These are phyloP conservation scores for Drosophila acutilabella DNA, from an alignment of 2,888 invertebrate species.

Conservation along the genomic window DNA sequence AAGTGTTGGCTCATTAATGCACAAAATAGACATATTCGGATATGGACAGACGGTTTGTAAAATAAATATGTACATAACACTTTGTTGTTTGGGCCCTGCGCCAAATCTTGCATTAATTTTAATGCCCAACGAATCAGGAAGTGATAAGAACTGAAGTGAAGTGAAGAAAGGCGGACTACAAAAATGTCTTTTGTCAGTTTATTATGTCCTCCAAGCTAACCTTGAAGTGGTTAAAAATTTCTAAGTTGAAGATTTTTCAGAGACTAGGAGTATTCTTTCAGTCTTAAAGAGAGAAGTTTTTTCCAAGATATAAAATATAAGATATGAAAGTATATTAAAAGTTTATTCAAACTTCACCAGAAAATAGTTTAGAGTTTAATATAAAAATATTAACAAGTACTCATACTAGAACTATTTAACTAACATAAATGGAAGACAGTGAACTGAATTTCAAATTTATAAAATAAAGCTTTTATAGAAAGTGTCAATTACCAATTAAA, in stretches of 20 bases:
- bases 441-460: no score
- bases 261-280: neutral
- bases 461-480: no score
- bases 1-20: conserved; percentile 68
- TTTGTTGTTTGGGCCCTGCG: conserved; percentile 60
- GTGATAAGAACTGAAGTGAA: neutral
- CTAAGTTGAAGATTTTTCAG: neutral
- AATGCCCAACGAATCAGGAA: conserved; percentile 6
- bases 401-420: no score
- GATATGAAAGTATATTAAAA: no score
- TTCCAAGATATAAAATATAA: no score
- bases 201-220: conserved; percentile 11
- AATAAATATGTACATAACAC: conserved; percentile 53
- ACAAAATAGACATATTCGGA: conserved; percentile 51
- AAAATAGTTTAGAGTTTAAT: no score
- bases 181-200: conserved; percentile 8
- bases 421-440: no score
- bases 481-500: no score
- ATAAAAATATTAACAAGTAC: no score
- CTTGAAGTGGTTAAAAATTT: conserved; percentile 3
- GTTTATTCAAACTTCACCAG: no score
- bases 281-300: no score
- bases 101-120: conserved; percentile 70
- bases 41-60: conserved; percentile 7
- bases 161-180: neutral